Evolutionary conservation across 2,888 invertebrate species (phyloP), one percentile per base, ranked within the genome.

Genomic region (Amiota minor): DNA sequence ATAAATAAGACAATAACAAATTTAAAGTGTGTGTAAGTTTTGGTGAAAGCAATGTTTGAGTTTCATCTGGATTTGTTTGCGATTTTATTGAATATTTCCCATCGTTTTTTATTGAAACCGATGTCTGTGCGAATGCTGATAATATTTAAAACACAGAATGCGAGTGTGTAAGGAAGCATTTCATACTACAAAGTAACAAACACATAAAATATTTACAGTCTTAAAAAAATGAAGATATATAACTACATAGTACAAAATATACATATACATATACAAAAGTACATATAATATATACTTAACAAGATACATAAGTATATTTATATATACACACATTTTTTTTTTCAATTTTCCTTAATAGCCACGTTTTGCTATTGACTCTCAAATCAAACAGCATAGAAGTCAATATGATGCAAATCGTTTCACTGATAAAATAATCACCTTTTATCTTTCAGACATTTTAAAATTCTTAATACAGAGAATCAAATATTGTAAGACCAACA

Each of bases 331-430:
- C 67, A 47, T 71, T 80, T 84, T 84, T 80, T 84, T 84, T 85
- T 84, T 84, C 85, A 84, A 84, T 84, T 84, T 84, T 78, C 77
- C 77, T 75, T 84, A 82, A 84, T 84, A 84, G 84, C 81, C 74
- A 75, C 79, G 83, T 85, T 84, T 81, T 83, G 71, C 80, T 79
- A 76, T 12, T 77, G 73, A 55, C 65, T 62, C 56, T 14, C 0
- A 62, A 62, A 35, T 35, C 35, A 35, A 8, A 35, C 35, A 35
- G 35, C 35, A 35, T 35, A 35, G 35, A 35, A 35, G 35, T 35
- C 35, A 35, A 35, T 35, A 3, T 35, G 2, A 35, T 35, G 35
- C 2, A 6, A 35, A 35, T 8, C 35, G 35, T 6, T 35, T 35
- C 35, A 35, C 35, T 35, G 35, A 8, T 35, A 8, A 35, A 35